These are phyloP conservation scores for Cygnus atratus DNA, from an alignment of 2,113 vertebrate genomes.

Conservation along the genomic window DNA sequence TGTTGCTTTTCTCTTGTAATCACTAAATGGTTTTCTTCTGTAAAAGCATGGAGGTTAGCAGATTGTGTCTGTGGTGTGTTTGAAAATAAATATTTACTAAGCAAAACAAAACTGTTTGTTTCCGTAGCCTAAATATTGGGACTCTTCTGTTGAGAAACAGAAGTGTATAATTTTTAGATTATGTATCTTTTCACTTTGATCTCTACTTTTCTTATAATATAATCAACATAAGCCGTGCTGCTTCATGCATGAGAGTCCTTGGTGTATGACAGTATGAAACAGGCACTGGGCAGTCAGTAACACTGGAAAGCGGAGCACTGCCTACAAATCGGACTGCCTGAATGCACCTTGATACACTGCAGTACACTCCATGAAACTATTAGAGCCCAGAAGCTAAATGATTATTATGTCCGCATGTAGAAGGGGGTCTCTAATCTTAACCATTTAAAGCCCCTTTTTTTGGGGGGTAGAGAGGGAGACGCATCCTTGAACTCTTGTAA, in stretches of 20 bases:
- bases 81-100: background rate
- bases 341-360: background rate
- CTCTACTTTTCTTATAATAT: background rate
- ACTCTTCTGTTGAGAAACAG: background rate
- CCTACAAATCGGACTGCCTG: background rate
- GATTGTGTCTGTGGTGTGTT: background rate
- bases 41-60: background rate
- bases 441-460: no score
- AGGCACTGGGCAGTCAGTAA: background rate
- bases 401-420: background rate
- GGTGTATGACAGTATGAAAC: background rate
- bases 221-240: slow-evolving; percentile 1
- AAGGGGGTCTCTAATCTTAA: background rate
- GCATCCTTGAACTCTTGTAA: background rate
- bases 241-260: background rate
- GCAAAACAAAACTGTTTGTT: slow-evolving; percentile 7
- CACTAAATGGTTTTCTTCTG: background rate
- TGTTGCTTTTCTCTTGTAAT: background rate
- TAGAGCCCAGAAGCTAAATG: background rate
- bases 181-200: background rate
- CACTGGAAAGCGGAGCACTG: background rate
- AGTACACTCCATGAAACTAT: fast-evolving
- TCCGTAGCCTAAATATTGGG: background rate
- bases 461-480: background rate
- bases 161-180: background rate